Conservation (phyloP, 1,140 invertebrate species). For the Lordiphosa stackelbergi region DNA sequence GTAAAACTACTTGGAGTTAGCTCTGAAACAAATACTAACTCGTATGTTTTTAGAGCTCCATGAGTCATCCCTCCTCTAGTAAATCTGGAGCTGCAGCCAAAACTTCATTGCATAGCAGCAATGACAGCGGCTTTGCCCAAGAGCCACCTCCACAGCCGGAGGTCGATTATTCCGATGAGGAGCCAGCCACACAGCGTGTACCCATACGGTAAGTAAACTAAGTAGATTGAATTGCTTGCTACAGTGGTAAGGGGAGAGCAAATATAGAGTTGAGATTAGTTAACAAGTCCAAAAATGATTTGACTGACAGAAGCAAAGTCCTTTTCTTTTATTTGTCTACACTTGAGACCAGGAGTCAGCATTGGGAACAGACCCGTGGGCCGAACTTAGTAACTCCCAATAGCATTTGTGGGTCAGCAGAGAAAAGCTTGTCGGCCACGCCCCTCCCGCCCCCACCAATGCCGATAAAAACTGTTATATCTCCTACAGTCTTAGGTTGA, state of each 20-base stretch:
- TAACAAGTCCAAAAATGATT: too few relatives aligned
- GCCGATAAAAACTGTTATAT: too few relatives aligned
- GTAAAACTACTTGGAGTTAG: conserved; percentile 15
- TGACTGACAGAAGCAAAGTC: too few relatives aligned
- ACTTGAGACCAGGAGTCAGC: too few relatives aligned
- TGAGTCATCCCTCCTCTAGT: conserved; percentile 44
- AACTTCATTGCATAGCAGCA: conserved; percentile 91
- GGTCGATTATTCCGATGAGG: conserved; percentile 93
- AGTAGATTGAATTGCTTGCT: not conserved
- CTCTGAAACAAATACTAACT: not conserved
- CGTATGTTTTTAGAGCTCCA: conserved; percentile 33
- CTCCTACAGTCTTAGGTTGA: too few relatives aligned
- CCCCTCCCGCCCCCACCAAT: too few relatives aligned
- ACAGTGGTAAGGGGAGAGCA: not conserved
- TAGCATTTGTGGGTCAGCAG: too few relatives aligned
- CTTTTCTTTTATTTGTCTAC: too few relatives aligned
- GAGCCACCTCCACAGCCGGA: conserved; percentile 90
- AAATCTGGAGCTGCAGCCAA: conserved; percentile 79
- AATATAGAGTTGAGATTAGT: too few relatives aligned
- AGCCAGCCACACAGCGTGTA: conserved; percentile 81
- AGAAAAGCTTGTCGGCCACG: too few relatives aligned
- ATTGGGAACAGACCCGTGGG: not conserved
- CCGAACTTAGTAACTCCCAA: too few relatives aligned
- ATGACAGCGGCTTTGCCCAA: conserved; percentile 94
- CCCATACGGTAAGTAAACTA: conserved; percentile 83